These are phyloP conservation scores for Conus betulinus DNA, from an alignment of 1,140 invertebrate genomes.

Conservation along the genomic window DNA sequence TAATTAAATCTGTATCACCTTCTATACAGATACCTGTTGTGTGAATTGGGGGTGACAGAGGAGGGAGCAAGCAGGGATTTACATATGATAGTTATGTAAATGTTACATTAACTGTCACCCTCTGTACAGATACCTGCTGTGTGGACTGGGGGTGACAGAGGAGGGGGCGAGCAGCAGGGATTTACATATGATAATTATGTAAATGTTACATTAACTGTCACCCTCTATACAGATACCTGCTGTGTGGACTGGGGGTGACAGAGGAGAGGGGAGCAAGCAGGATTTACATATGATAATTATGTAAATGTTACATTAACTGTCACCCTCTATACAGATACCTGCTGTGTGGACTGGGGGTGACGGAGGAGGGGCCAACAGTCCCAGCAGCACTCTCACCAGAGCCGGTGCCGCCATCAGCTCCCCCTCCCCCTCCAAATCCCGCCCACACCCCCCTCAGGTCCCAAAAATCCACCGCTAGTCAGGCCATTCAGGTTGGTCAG, in stretches of 20 bases:
- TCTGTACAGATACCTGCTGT: conserved; percentile 44
- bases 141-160: conserved; percentile 68
- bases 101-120: neutral
- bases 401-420: conserved; percentile 36
- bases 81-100: neutral
- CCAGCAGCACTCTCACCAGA: conserved; percentile 1
- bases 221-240: conserved; percentile 57
- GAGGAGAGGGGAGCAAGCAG: conserved; percentile 53
- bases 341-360: conserved; percentile 70
- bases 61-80: conserved; percentile 35
- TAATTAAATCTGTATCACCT: too few relatives aligned
- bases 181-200: neutral
- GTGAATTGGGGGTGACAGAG: conserved; percentile 68
- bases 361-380: conserved; percentile 50
- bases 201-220: conserved; percentile 2
- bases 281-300: neutral
- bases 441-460: conserved; percentile 37
- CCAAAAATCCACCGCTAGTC: conserved; percentile 55
- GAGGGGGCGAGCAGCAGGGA: conserved; percentile 8
- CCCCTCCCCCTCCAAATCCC: conserved; percentile 33
- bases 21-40: conserved; percentile 63
- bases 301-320: neutral
- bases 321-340: conserved; percentile 55
- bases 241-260: conserved; percentile 71
- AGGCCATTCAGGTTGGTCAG: conserved; percentile 64